Conservation (phyloP, 2,113 vertebrate species). For the Tupaia chinensis region DNA sequence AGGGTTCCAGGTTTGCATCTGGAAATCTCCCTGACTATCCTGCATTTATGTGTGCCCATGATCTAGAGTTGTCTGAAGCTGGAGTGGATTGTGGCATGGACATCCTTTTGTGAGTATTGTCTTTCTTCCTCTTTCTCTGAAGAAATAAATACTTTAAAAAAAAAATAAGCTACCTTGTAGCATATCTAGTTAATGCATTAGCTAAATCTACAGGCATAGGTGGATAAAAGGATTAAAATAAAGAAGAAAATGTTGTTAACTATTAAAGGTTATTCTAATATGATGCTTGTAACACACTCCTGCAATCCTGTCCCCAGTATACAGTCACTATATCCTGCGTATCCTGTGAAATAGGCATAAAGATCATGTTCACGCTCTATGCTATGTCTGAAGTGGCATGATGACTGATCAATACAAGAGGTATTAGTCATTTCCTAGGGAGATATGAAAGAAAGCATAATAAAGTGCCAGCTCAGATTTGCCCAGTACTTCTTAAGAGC, state of each 20-base stretch:
- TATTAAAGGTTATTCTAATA: neutral
- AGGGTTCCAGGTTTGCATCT: too few relatives aligned
- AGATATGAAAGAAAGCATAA: fast-evolving
- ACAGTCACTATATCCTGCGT: neutral
- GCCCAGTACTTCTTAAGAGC: neutral
- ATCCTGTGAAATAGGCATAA: neutral
- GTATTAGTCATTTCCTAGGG: neutral
- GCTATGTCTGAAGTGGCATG: neutral
- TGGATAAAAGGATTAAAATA: too few relatives aligned
- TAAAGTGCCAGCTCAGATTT: neutral
- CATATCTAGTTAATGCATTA: neutral
- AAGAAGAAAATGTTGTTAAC: neutral
- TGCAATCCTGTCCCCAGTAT: neutral
- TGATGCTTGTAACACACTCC: neutral
- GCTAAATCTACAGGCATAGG: neutral
- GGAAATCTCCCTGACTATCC: too few relatives aligned
- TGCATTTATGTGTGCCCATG: too few relatives aligned
- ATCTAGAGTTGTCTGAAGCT: too few relatives aligned
- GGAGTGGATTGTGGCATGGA: too few relatives aligned
- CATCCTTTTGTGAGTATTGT: too few relatives aligned
- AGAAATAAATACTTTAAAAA: too few relatives aligned
- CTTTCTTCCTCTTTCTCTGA: too few relatives aligned
- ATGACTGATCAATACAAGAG: neutral
- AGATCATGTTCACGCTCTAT: neutral
- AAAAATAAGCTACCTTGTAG: fast-evolving